Percentiles rank a stretch among this genome's conserved stretches.
Conservation (phyloP, 2,888 invertebrate species). For the Epinotia brunnichana region DNA sequence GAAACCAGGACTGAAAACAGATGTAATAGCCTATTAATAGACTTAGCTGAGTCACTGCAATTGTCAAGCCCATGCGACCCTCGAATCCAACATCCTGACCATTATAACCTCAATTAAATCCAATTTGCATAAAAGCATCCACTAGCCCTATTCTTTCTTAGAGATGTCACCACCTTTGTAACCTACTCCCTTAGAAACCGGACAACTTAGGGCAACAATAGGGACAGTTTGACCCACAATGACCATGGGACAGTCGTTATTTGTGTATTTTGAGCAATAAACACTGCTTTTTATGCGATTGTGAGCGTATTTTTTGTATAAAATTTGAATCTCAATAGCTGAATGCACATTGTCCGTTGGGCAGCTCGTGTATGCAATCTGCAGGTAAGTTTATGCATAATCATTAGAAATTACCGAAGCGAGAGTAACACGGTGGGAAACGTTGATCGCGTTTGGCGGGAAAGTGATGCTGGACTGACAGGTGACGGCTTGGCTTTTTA, state of each 20-base stretch:
- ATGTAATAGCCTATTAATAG: slow-evolving; percentile 47
- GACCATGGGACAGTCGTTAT: slow-evolving; percentile 73
- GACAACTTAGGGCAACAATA: slow-evolving; percentile 79
- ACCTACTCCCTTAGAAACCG: slow-evolving; percentile 74
- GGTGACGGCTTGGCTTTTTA: slow-evolving; percentile 53
- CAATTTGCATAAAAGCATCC: slow-evolving; percentile 76
- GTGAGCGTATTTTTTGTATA: slow-evolving; percentile 66
- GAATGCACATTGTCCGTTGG: slow-evolving; percentile 83
- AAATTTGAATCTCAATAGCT: slow-evolving; percentile 77
- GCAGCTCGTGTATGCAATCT: slow-evolving; percentile 80
- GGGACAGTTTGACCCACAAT: slow-evolving; percentile 79
- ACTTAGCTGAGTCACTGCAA: slow-evolving; percentile 67
- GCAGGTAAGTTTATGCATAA: slow-evolving; percentile 80
- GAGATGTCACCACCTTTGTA: slow-evolving; percentile 83
- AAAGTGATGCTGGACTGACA: slow-evolving; percentile 66
- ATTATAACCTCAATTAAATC: slow-evolving; percentile 84
- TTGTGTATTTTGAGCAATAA: slow-evolving; percentile 84
- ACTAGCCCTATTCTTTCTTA: slow-evolving; percentile 67
- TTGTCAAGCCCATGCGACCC: slow-evolving; percentile 70
- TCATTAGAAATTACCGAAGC: slow-evolving; percentile 77
- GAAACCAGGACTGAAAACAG: not conserved
- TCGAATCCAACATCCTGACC: slow-evolving; percentile 73
- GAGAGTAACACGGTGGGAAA: slow-evolving; percentile 70
- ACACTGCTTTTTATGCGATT: slow-evolving; percentile 83
- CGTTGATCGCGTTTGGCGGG: slow-evolving; percentile 69